Conservation (phyloP, 2,113 vertebrate species). For the Catharus bicknelli region DNA sequence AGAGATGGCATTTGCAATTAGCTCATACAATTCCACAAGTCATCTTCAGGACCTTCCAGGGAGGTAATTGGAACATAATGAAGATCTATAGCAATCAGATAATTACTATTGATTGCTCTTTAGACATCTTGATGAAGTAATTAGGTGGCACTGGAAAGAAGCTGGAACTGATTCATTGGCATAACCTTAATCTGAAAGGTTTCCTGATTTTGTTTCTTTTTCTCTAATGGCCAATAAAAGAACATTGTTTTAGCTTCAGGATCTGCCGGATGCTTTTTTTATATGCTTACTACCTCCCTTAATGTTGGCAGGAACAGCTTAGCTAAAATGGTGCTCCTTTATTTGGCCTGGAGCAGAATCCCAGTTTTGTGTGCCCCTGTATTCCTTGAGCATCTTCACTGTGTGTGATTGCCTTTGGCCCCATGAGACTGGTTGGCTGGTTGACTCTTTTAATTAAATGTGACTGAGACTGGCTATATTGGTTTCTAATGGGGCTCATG, state of each 20-base stretch:
- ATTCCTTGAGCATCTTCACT: background rate
- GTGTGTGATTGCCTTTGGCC: background rate
- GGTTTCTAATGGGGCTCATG: background rate
- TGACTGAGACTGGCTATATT: background rate
- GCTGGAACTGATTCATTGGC: constrained; percentile 72
- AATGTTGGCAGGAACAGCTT: constrained; percentile 21
- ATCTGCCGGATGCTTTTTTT: constrained; percentile 61
- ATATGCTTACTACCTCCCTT: constrained; percentile 22
- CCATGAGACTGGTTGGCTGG: background rate
- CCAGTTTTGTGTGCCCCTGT: background rate
- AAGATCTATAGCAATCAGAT: constrained; percentile 80
- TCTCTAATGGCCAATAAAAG: constrained; percentile 68
- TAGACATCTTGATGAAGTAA: constrained; percentile 75
- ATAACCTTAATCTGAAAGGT: constrained; percentile 63
- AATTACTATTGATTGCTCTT: constrained; percentile 78
- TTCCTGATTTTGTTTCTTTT: constrained; percentile 75
- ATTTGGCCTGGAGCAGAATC: background rate
- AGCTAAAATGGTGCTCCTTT: background rate
- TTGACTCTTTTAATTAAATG: background rate
- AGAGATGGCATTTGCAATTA: constrained; percentile 44
- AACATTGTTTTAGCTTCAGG: constrained; percentile 62
- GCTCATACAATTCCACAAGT: constrained; percentile 16
- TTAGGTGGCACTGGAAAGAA: constrained; percentile 72
- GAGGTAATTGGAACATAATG: constrained; percentile 75
- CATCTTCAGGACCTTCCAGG: constrained; percentile 63